Conservation (phyloP, 2,888 invertebrate genomes). For the Argyresthia albistria region DNA sequence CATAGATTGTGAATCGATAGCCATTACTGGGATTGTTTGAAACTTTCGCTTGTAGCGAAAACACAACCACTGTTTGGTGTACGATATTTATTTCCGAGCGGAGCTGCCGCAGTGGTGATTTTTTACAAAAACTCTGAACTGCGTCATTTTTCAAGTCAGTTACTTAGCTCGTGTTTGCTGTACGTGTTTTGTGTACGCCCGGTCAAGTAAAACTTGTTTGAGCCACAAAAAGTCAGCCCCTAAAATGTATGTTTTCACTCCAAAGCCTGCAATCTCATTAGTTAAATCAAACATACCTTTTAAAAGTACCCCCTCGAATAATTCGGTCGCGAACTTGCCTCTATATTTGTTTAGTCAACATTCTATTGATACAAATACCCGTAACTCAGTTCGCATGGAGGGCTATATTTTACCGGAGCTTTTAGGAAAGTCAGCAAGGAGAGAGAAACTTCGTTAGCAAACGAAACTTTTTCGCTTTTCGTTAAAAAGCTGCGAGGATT, state of each 20-base stretch:
- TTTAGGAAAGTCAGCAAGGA: conserved; percentile 36
- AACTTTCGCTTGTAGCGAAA: background rate
- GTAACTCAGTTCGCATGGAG: conserved; percentile 34
- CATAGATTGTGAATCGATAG: conserved; percentile 20
- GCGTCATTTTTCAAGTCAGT: conserved; percentile 19
- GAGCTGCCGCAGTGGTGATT: no score
- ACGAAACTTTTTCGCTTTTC: conserved; percentile 54
- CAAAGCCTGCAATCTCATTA: conserved; percentile 52
- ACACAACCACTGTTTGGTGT: conserved; percentile 3
- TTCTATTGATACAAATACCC: conserved; percentile 49
- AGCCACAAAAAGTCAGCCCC: conserved; percentile 30
- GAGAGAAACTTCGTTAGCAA: conserved; percentile 45
- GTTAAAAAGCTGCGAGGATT: conserved; percentile 57
- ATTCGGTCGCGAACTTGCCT: conserved; percentile 28
- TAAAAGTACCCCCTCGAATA: conserved; percentile 44
- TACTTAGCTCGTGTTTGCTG: background rate
- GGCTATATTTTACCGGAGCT: conserved; percentile 52
- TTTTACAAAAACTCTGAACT: conserved; percentile 16
- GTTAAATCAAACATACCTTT: conserved; percentile 66
- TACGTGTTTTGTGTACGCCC: conserved; percentile 2
- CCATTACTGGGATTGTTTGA: conserved; percentile 22
- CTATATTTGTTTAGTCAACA: conserved; percentile 45
- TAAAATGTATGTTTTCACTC: conserved; percentile 27
- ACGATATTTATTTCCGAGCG: no score
- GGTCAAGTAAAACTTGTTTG: conserved; percentile 28